phyloP scores from a whole-genome alignment of 37 sponge, comb jelly and placozoan genomes.

The Hexactinellida sp. region DNA sequence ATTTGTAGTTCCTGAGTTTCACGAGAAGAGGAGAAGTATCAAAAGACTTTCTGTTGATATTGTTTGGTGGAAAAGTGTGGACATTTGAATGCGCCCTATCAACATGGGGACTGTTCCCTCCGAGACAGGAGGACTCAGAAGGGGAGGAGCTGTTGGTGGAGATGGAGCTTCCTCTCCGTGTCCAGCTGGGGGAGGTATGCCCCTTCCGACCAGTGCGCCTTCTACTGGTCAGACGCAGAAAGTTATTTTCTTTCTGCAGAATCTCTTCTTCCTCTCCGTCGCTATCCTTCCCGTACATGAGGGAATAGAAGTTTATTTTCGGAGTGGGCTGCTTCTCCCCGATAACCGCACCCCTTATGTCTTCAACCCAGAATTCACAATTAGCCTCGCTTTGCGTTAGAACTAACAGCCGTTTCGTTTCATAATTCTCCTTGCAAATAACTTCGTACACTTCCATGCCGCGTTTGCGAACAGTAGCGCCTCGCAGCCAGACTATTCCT shows the following conservation, averaged over 20 bases:
- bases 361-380: constrained; percentile 15
- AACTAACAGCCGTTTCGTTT: not conserved
- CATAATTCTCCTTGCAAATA: not conserved
- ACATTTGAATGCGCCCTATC: not conserved
- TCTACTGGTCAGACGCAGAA: not conserved
- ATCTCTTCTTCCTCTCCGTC: constrained; percentile 2
- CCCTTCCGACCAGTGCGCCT: not conserved
- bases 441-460: constrained; percentile 8
- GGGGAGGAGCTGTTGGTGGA: not conserved
- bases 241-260: constrained; percentile 5
- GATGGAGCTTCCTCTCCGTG: not conserved
- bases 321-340: constrained; percentile 2
- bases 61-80: not conserved
- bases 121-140: constrained; percentile 9
- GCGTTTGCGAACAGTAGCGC: constrained; percentile 14
- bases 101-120: constrained; percentile 6
- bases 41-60: not conserved
- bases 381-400: constrained; percentile 4
- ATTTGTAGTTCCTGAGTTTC: not conserved
- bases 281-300: constrained; percentile 6
- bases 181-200: not conserved
- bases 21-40: not conserved
- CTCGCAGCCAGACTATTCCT: not conserved
- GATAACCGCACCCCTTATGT: not conserved
- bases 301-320: constrained; percentile 8